Evolutionary conservation across 2,888 invertebrate species (phyloP).

Genomic region (Pachymerium ferrugineum): DNA sequence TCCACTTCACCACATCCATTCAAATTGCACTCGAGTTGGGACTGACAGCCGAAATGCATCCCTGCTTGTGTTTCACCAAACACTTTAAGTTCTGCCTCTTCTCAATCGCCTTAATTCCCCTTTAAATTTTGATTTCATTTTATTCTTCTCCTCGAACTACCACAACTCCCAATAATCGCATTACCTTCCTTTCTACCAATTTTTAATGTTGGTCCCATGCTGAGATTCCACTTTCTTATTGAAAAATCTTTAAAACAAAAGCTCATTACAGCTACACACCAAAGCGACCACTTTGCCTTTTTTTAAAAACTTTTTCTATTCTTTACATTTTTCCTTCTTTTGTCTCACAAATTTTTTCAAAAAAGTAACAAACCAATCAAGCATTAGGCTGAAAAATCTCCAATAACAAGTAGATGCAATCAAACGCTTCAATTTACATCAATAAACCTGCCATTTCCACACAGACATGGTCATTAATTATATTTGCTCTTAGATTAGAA

Average conservation of each 20-base stretch:
- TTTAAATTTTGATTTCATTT: not conserved
- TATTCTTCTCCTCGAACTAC: constrained; percentile 4
- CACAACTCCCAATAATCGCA: not conserved
- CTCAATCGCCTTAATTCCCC: not conserved
- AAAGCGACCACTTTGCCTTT: not conserved
- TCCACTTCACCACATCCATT: not conserved
- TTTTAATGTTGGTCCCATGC: not conserved
- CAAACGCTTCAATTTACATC: no score
- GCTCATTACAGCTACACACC: not conserved
- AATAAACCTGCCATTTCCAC: no score
- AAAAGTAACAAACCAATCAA: not conserved
- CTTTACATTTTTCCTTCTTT: not conserved
- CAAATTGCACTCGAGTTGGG: not conserved
- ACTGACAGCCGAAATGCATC: not conserved
- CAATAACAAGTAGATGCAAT: not conserved
- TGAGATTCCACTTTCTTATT: not conserved
- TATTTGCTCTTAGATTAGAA: no score
- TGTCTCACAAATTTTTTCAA: not conserved
- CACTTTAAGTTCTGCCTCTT: no score
- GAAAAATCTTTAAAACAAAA: not conserved
- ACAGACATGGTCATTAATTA: no score
- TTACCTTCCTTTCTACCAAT: not conserved
- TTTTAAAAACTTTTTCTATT: no score
- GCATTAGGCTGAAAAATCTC: not conserved
- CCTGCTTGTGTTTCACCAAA: not conserved